A percentile compares a stretch with the other conserved stretches of the same genome.
Evolutionary conservation across 2,797 vertebrate species (phyloP).

Genomic region (Fistularia tabacaria): DNA sequence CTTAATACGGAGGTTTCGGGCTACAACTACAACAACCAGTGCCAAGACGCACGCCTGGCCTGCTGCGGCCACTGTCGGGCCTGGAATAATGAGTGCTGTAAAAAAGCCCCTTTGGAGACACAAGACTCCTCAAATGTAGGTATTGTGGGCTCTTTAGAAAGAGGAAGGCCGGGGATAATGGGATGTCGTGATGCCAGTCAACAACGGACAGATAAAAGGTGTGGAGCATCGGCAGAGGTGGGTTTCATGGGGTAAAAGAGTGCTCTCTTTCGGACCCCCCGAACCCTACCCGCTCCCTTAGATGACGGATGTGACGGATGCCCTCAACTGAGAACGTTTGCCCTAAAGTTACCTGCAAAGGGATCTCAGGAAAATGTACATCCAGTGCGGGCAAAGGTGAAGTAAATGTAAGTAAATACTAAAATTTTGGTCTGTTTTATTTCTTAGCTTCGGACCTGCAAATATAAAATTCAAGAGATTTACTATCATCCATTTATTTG

Average conservation of each 20-base stretch:
- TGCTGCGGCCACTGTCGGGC: slow-evolving; percentile 45
- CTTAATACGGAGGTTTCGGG: slow-evolving; percentile 60
- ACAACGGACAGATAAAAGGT: no score
- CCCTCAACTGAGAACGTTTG: slow-evolving; percentile 36
- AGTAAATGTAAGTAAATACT: slow-evolving; percentile 9
- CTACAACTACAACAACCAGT: slow-evolving; percentile 44
- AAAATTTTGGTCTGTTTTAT: slow-evolving; percentile 11
- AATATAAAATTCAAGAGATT: slow-evolving; percentile 2
- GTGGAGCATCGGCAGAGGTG: slow-evolving; percentile 12
- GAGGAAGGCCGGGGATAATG: no score
- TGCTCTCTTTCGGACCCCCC: slow-evolving; percentile 16
- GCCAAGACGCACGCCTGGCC: slow-evolving; percentile 41
- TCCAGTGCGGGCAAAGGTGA: slow-evolving; percentile 19
- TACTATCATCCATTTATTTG: neutral
- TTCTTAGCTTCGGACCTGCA: slow-evolving; percentile 6
- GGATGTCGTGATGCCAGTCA: no score
- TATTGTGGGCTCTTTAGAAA: no score
- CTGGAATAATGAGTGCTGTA: slow-evolving; percentile 61
- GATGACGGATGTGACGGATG: slow-evolving; percentile 43
- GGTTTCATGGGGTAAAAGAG: no score
- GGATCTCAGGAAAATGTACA: slow-evolving; percentile 2
- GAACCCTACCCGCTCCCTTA: slow-evolving; percentile 25
- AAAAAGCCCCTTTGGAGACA: slow-evolving; percentile 55
- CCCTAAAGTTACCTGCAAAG: slow-evolving; percentile 21
- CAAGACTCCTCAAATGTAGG: slow-evolving; percentile 20